Evolutionary conservation across 2,113 vertebrate genomes (phyloP).

Genomic region (Amia ocellicauda): DNA sequence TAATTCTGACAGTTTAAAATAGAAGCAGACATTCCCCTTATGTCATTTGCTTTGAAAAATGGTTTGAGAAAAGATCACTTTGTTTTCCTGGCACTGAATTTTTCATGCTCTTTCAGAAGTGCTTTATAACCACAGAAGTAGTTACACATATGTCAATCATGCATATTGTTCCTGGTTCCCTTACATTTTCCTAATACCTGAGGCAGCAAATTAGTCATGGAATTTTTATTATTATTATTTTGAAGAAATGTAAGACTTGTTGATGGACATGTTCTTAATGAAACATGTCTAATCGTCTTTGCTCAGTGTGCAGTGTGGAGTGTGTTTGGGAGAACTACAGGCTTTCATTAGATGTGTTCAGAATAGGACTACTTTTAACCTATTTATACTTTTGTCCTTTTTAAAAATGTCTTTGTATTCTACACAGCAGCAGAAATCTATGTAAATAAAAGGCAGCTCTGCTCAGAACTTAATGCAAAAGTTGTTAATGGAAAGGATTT

Average conservation of each 20-base stretch:
- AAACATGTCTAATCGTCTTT: neutral
- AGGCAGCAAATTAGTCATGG: conserved; percentile 14
- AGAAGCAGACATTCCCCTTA: conserved; percentile 66
- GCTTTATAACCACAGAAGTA: neutral
- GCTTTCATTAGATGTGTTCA: too few species aligned
- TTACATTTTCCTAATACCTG: neutral
- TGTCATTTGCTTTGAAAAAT: conserved; percentile 14
- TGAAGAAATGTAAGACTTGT: neutral
- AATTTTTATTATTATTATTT: conserved; percentile 7
- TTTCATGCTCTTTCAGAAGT: neutral
- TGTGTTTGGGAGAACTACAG: neutral
- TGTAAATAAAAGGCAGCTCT: too few species aligned
- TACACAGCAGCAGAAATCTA: too few species aligned
- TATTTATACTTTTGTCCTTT: too few species aligned
- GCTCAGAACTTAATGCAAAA: too few species aligned
- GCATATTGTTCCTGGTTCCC: neutral
- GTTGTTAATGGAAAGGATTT: too few species aligned
- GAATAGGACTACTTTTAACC: too few species aligned
- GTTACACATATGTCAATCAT: conserved; percentile 6
- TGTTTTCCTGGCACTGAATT: neutral
- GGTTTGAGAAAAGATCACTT: neutral
- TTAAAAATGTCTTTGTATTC: too few species aligned
- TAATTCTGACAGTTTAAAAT: conserved; percentile 82
- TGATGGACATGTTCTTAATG: conserved; percentile 5
- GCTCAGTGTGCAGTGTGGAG: neutral